phyloP scores from a whole-genome alignment of 2,888 invertebrate species.

The Aleiodes alternator region DNA sequence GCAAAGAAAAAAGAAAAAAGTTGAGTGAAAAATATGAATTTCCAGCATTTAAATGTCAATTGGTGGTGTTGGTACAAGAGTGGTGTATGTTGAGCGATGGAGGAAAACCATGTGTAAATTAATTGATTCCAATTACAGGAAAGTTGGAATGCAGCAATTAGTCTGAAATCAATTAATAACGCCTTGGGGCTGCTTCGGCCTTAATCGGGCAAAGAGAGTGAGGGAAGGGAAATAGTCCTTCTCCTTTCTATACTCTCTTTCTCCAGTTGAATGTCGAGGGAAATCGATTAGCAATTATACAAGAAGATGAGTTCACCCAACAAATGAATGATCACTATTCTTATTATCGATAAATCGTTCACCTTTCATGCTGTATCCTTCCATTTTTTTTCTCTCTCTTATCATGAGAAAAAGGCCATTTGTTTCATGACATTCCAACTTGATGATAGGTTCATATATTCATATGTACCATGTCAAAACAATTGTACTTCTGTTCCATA shows the following conservation, averaged over 20 bases:
- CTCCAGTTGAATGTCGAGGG: slow-evolving; percentile 11
- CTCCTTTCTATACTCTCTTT: slow-evolving; percentile 13
- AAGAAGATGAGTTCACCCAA: slow-evolving; percentile 1
- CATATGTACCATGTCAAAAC: neutral
- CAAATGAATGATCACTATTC: slow-evolving; percentile 14
- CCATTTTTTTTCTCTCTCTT: neutral
- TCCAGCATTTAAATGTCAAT: neutral
- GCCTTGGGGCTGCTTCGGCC: slow-evolving; percentile 45
- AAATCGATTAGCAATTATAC: slow-evolving; percentile 32
- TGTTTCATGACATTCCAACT: too few relatives aligned
- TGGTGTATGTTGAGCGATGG: neutral
- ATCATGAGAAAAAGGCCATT: too few relatives aligned
- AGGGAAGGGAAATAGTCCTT: slow-evolving; percentile 5
- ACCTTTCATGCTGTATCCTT: neutral
- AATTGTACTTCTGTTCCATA: neutral
- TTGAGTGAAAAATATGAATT: too few relatives aligned
- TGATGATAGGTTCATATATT: too few relatives aligned
- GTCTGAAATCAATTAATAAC: slow-evolving; percentile 69
- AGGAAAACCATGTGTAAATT: slow-evolving; percentile 60
- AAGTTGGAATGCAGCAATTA: slow-evolving; percentile 67
- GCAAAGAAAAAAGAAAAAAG: too few relatives aligned
- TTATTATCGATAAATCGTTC: neutral
- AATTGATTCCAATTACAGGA: slow-evolving; percentile 69
- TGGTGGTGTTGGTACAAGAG: slow-evolving; percentile 4
- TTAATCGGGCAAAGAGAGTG: neutral